phyloP scores from a whole-genome alignment of 2,888 invertebrate species.

The Heliconius aoede region DNA sequence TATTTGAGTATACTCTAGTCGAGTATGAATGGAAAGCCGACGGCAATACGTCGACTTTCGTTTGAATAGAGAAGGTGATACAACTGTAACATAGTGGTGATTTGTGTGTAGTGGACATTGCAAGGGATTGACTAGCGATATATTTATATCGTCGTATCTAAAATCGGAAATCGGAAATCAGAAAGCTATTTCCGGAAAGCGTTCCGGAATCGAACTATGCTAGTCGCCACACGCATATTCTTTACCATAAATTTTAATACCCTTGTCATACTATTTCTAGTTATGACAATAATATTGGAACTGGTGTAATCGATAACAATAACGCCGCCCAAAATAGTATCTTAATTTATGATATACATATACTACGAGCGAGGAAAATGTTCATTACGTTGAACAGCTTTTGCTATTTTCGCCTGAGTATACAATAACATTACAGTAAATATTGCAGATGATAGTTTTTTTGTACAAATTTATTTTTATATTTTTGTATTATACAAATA shows the following conservation, averaged over 20 bases:
- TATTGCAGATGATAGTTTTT: not conserved
- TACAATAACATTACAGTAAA: not conserved
- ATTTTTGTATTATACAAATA: no score
- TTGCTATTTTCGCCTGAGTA: no score
- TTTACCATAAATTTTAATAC: not conserved
- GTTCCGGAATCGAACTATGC: no score
- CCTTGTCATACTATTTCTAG: not conserved
- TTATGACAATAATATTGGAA: no score
- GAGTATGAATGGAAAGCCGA: conserved; percentile 20
- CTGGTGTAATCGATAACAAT: not conserved
- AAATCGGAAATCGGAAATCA: no score
- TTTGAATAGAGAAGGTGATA: conserved; percentile 14
- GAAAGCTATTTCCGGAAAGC: no score
- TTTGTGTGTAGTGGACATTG: not conserved
- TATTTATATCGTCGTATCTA: no score
- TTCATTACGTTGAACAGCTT: no score
- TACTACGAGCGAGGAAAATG: no score
- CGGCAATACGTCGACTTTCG: conserved; percentile 14
- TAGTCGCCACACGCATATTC: not conserved
- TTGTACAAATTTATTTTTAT: no score
- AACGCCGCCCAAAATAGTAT: not conserved
- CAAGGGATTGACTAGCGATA: no score
- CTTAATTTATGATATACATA: not conserved
- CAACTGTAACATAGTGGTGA: not conserved
- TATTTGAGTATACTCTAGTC: conserved; percentile 2